phyloP scores from a whole-genome alignment of 2,113 vertebrate species.

The Hippotragus niger region DNA sequence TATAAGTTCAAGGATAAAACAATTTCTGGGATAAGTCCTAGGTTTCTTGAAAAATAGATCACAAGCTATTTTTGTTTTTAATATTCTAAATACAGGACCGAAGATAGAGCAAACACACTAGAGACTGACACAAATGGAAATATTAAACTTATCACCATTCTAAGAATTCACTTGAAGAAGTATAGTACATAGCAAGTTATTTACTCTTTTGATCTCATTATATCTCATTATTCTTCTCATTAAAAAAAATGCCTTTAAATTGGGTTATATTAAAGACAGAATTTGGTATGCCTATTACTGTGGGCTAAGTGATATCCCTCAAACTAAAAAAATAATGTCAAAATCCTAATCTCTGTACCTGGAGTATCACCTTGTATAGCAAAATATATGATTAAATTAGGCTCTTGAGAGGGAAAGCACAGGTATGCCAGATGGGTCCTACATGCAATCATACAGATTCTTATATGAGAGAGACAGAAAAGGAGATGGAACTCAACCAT shows the following conservation, averaged over 20 bases:
- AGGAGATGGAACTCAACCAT: not conserved
- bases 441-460: not conserved
- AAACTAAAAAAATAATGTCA: not conserved
- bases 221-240: not conserved
- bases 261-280: not conserved
- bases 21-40: constrained; percentile 33
- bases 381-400: not conserved
- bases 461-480: not conserved
- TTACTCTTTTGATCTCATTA: not conserved
- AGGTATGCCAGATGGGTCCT: not conserved
- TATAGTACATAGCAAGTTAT: not conserved
- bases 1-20: constrained; percentile 49
- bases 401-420: not conserved
- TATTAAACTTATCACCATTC: not conserved
- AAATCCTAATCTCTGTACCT: not conserved
- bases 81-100: not conserved
- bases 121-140: not conserved
- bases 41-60: constrained; percentile 30
- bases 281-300: not conserved
- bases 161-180: not conserved
- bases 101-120: not conserved
- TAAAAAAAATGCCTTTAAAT: not conserved
- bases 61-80: not conserved
- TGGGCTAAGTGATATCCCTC: not conserved
- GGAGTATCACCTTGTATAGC: not conserved